Evolutionary conservation across 2,113 vertebrate species (phyloP).

Genomic region (Dromiciops gliroides): DNA sequence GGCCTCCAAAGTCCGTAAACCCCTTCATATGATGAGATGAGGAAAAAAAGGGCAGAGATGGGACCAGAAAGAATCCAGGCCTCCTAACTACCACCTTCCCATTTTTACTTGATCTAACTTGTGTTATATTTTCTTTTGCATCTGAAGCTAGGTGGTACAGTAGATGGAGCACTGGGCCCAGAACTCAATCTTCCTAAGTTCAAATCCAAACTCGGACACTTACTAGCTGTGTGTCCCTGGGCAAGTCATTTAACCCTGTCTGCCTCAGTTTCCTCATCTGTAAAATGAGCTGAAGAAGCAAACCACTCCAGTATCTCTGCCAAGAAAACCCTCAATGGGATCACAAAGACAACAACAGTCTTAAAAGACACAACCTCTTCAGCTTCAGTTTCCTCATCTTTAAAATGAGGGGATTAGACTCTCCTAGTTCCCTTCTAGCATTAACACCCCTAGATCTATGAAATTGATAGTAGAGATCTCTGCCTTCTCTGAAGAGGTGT

Average conservation of each 20-base stretch:
- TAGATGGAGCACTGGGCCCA: background rate
- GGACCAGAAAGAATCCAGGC: background rate
- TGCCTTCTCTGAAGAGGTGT: background rate
- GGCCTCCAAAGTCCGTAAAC: background rate
- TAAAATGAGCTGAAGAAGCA: background rate
- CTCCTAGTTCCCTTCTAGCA: background rate
- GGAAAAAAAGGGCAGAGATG: background rate
- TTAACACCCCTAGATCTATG: too few relatives aligned
- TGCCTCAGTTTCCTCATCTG: background rate
- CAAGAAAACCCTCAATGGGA: background rate
- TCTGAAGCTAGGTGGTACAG: background rate
- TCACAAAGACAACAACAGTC: background rate
- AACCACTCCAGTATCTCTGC: background rate
- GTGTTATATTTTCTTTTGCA: background rate
- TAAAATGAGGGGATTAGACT: background rate
- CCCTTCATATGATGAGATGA: background rate
- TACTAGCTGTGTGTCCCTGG: background rate
- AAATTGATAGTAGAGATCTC: too few relatives aligned
- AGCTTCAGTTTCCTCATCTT: background rate
- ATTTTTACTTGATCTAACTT: background rate
- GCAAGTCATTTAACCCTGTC: background rate
- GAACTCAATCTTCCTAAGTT: background rate
- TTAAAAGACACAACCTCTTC: background rate
- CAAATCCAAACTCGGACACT: background rate
- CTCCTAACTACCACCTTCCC: background rate